phyloP scores from a whole-genome alignment of 2,797 vertebrate genomes.

The Vireo griseus region DNA sequence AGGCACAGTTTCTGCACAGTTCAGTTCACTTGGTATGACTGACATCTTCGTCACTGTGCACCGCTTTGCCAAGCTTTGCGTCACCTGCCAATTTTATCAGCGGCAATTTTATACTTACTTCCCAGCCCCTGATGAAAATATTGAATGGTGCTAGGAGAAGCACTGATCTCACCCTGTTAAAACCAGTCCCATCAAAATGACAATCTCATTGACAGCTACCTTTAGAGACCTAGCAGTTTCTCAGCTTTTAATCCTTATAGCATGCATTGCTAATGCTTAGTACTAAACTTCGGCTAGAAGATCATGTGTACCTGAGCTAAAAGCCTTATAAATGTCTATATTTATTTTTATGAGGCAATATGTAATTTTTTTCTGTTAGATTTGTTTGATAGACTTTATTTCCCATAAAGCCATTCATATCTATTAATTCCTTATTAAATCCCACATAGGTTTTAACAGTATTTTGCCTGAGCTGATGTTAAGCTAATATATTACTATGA shows the following conservation, averaged over 20 bases:
- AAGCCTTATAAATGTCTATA: background rate
- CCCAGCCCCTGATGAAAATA: constrained; percentile 17
- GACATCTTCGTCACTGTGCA: background rate
- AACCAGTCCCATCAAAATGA: background rate
- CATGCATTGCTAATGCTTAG: background rate
- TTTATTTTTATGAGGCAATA: background rate
- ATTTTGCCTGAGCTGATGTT: background rate
- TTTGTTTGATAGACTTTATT: constrained; percentile 30
- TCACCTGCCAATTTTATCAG: constrained; percentile 38
- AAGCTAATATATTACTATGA: background rate
- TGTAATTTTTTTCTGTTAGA: background rate
- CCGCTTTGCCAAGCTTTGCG: constrained; percentile 33
- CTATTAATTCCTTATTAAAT: constrained; percentile 37
- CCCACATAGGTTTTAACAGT: background rate
- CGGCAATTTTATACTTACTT: constrained; percentile 36
- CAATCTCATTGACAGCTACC: background rate
- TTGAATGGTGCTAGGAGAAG: constrained; percentile 7
- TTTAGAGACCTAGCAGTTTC: background rate
- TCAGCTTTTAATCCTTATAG: background rate
- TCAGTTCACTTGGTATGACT: background rate
- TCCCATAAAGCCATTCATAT: background rate
- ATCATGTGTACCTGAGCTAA: background rate
- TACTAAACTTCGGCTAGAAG: background rate
- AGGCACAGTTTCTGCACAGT: background rate
- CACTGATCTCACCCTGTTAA: background rate